Base-by-base conservation (phyloP, 1,140 invertebrate species). In the Mizuhopecten yessoensis region DNA sequence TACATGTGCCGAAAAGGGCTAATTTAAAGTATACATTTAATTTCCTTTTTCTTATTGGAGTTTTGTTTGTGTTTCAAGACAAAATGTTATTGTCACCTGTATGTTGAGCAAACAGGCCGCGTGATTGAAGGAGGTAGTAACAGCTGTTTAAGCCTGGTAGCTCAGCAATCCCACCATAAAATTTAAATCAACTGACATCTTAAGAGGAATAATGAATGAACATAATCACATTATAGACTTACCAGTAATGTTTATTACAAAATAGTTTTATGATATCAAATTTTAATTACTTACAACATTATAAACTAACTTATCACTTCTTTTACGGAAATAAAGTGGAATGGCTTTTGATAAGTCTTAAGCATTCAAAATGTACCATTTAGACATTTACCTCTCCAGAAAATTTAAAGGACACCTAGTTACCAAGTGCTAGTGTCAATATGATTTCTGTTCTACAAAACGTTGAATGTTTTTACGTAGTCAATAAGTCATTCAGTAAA, bases 1-100 rank as follows among this genome's bases (percentile, higher is more conserved):
- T 75, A 75, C 57, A 5, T 29, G n/a, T 29, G 57, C 57, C 29
- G 57, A 75, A 75, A 49, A 75, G 57, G 57, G 23, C 57, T 75
- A 75, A 75, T 75, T 75, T 75, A 75, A 75, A 75, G 57, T 75
- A 75, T 75, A 75, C 57, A 75, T 75, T 75, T 75, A 75, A 75
- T 75, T 75, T 75, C 57, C 57, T 75, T 75, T 75, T 75, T 75
- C 57, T 75, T 75, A 75, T 75, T 75, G 57, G 23, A n/a, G n/a
- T 29, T 29, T 17, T 75, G 57, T 75, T 75, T 75, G 57, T 75
- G 57, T 75, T 75, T 75, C 57, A 75, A 75, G 57, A 75, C 57
- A 75, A 75, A 75, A 75, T 75, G 57, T 75, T 75, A 75, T 75
- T 75, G 57, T 75, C 57, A 75, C 57, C 57, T 75, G 57, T n/a